Evolutionary conservation across 2,113 vertebrate genomes (phyloP), one percentile per base, ranked within the genome.

Genomic region (Lutjanus erythropterus): DNA sequence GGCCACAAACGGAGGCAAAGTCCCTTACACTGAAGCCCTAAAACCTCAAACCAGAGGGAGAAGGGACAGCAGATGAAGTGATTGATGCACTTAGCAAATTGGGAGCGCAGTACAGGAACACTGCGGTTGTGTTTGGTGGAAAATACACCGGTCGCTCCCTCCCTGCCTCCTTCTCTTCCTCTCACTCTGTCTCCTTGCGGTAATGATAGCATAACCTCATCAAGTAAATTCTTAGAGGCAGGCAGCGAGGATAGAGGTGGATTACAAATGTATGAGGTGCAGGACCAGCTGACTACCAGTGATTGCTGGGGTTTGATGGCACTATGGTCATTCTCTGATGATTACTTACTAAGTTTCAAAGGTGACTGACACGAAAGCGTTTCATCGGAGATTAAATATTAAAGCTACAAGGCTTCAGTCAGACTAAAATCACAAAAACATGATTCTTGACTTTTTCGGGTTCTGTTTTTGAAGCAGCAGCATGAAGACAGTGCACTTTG

Each of bases 11-110:
- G 23, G 75, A 78, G 23, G 29, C 31, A 75, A 52, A 59, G 18
- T 41, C 59, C 23, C 10, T 23, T 5, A 29, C 4, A 9, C 19
- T 21, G 29, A 46, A 72, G 46, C 64, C 19, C 60, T 56, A 11
- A 66, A 75, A 81, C 73, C 52, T 59, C 21, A 37, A 0, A 50
- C 14, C 2, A 15, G 44, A 64, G 29, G 12, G n/a, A 35, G 42
- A 25, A 52, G 59, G 39, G 35, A 75, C 23, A 60, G 27, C 59
- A 21, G 80, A 89, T 67, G 39, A 76, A 78, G 74, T 66, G 87
- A 91, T 73, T 59, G 67, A 86, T 88, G 84, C 88, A 78, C 83
- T 91, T 62, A 86, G 80, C 41, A 66, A 33, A 89, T 88, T 85
- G 82, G 74, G 79, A 85, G 72, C 81, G 71, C 33, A 19, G 50